Conservation (phyloP, 2,113 vertebrate species). For the Siphamia tubifer region DNA sequence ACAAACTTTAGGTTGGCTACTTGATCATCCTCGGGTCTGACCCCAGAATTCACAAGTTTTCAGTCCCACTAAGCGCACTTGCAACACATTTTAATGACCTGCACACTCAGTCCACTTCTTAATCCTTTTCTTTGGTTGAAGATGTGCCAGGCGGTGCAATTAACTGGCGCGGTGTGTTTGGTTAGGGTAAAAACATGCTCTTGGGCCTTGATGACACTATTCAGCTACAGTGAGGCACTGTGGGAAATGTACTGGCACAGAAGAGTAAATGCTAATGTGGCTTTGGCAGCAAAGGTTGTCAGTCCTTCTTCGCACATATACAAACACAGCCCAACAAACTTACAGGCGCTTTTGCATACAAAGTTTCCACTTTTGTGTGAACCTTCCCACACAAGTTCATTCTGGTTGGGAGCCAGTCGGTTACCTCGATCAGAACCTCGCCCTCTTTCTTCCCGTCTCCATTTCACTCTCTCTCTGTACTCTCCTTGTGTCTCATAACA, state of each 20-base stretch:
- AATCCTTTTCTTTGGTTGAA: not conserved
- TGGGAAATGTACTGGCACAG: not conserved
- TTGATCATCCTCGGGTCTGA: not conserved
- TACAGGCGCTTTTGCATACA: conserved; percentile 6
- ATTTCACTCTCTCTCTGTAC: conserved; percentile 51
- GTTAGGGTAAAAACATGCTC: not conserved
- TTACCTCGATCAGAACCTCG: conserved; percentile 42
- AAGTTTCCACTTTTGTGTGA: conserved; percentile 11
- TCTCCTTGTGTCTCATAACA: conserved; percentile 78
- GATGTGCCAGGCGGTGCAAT: conserved; percentile 14
- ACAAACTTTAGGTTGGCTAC: not conserved
- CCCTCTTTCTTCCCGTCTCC: conserved; percentile 30
- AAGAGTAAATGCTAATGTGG: not conserved
- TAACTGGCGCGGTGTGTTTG: conserved; percentile 2
- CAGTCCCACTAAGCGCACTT: conserved; percentile 6
- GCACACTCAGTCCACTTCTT: not conserved
- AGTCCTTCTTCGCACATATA: not conserved
- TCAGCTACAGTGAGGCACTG: conserved; percentile 4
- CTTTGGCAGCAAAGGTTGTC: conserved; percentile 5
- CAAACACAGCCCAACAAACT: not conserved
- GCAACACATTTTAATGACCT: conserved; percentile 1
- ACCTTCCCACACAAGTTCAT: conserved; percentile 31
- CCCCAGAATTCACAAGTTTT: conserved; percentile 4
- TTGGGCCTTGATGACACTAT: not conserved
- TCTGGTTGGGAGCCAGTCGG: conserved; percentile 33